Evolutionary conservation across 1,140 invertebrate genomes (phyloP).

Genomic region (Chionoecetes opilio): DNA sequence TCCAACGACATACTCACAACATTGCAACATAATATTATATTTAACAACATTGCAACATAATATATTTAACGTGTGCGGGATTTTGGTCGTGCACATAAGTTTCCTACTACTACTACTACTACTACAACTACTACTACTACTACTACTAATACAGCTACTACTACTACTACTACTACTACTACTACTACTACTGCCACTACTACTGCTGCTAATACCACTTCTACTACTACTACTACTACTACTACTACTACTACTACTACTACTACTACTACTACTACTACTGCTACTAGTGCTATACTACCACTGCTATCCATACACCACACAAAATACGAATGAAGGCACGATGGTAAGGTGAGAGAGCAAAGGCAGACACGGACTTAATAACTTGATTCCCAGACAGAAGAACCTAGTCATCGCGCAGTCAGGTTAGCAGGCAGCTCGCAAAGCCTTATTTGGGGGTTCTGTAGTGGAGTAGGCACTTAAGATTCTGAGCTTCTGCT

Average conservation of each 20-base stretch:
- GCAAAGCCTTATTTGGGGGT: background rate
- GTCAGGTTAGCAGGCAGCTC: background rate
- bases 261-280: conserved; percentile 30
- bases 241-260: background rate
- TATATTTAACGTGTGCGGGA: no score
- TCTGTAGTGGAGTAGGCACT: background rate
- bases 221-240: background rate
- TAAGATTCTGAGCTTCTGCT: background rate
- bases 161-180: no score
- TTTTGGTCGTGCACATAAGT: no score
- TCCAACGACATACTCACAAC: no score
- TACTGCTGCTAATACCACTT: background rate
- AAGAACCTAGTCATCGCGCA: background rate
- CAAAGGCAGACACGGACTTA: background rate
- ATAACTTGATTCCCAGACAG: background rate
- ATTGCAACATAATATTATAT: no score
- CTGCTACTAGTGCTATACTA: background rate
- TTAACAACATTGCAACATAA: no score
- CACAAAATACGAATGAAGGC: background rate
- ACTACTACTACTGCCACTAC: no score
- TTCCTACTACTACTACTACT: no score
- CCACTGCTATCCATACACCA: background rate
- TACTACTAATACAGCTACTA: no score
- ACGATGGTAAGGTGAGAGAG: background rate
- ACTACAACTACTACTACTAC: no score